phyloP scores from a whole-genome alignment of 2,888 invertebrate genomes.

The Matsumyia berberina region DNA sequence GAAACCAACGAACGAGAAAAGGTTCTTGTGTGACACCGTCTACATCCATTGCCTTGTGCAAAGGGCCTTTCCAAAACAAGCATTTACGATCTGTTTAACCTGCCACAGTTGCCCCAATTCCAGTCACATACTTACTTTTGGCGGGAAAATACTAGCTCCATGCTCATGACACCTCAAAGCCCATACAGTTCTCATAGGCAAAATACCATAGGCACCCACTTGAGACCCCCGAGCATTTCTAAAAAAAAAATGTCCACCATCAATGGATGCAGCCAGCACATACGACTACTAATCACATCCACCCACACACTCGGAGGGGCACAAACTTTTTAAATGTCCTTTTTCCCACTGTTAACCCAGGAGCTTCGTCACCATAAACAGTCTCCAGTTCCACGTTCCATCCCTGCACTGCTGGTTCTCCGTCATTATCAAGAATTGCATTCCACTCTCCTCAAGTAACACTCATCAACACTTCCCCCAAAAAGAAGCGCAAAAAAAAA shows the following conservation, averaged over 20 bases:
- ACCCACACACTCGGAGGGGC: background rate
- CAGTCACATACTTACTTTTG: background rate
- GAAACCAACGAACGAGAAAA: too few species aligned
- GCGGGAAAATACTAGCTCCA: slow-evolving; percentile 26
- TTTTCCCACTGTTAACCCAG: slow-evolving; percentile 28
- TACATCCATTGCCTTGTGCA: too few species aligned
- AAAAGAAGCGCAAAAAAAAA: slow-evolving; percentile 9
- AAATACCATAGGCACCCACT: slow-evolving; percentile 34
- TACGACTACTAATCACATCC: slow-evolving; percentile 7
- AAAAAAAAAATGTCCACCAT: slow-evolving; percentile 7
- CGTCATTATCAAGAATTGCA: slow-evolving; percentile 35
- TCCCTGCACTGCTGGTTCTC: background rate
- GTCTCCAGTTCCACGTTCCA: slow-evolving; percentile 5
- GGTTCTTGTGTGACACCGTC: too few species aligned
- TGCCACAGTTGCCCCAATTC: slow-evolving; percentile 16
- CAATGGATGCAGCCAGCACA: slow-evolving; percentile 7
- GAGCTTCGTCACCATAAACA: too few species aligned
- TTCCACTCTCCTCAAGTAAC: slow-evolving; percentile 13
- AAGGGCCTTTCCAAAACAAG: too few species aligned
- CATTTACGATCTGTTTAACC: too few species aligned
- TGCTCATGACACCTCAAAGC: slow-evolving; percentile 12
- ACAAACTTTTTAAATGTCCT: slow-evolving; percentile 23
- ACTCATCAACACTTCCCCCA: slow-evolving; percentile 21
- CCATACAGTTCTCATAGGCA: slow-evolving; percentile 3
- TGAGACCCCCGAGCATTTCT: slow-evolving; percentile 26